phyloP scores from a whole-genome alignment of 2,888 invertebrate genomes.

The Athalia cordata region DNA sequence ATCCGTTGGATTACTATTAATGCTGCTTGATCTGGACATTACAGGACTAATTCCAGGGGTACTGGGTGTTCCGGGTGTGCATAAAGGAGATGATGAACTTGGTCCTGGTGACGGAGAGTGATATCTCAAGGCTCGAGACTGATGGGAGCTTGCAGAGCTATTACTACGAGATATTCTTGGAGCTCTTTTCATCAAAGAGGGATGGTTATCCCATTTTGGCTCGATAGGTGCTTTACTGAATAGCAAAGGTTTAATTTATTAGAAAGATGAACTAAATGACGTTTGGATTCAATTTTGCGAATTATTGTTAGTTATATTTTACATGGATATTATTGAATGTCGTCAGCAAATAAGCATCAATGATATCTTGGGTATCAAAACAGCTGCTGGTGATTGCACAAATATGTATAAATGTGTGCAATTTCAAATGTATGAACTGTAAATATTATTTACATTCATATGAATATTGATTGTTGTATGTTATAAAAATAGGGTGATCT shows the following conservation, averaged over 20 bases:
- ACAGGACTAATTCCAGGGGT: conserved; percentile 70
- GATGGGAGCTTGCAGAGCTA: conserved; percentile 69
- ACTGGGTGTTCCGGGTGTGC: conserved; percentile 61
- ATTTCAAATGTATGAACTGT: too few relatives aligned
- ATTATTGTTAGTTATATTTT: background rate
- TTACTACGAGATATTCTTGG: conserved; percentile 68
- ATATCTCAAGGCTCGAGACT: conserved; percentile 67
- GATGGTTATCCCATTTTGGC: conserved; percentile 71
- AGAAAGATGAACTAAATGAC: background rate
- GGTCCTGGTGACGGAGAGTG: conserved; percentile 66
- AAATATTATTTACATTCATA: too few relatives aligned
- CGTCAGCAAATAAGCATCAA: background rate
- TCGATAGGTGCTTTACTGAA: conserved; percentile 65
- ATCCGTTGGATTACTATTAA: conserved; percentile 68
- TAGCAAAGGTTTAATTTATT: conserved; percentile 8
- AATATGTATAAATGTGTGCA: too few relatives aligned
- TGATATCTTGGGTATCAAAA: background rate
- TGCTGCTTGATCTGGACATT: conserved; percentile 66
- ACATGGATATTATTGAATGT: background rate
- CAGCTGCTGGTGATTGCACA: background rate
- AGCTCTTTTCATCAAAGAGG: conserved; percentile 64
- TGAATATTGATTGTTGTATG: too few relatives aligned
- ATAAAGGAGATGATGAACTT: conserved; percentile 65
- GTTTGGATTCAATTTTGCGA: background rate
- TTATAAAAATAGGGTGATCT: too few relatives aligned